phyloP scores from a whole-genome alignment of 2,113 vertebrate species.

The Chascanopsetta lugubris region DNA sequence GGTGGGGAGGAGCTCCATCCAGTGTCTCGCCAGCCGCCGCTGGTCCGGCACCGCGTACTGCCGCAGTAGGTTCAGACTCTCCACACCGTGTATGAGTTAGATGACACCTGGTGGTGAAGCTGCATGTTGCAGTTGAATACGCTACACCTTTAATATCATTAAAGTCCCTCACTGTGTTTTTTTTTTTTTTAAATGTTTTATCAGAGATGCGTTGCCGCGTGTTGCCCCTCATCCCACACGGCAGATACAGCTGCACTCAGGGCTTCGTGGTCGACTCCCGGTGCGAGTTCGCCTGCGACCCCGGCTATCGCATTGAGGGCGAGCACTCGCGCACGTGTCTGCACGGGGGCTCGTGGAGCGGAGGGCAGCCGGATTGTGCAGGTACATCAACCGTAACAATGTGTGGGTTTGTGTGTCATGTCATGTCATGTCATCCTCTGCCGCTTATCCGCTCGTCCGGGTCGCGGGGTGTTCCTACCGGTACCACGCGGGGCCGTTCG shows the following conservation, averaged over 20 bases:
- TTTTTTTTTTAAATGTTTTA: background rate
- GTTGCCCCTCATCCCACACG: slow-evolving; percentile 84
- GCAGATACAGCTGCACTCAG: slow-evolving; percentile 86
- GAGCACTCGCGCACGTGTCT: slow-evolving; percentile 87
- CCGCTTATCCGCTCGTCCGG: no score
- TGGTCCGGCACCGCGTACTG: slow-evolving; percentile 93
- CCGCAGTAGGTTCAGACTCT: slow-evolving; percentile 84
- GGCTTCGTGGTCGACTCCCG: slow-evolving; percentile 89
- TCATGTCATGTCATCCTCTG: no score
- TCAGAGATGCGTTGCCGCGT: slow-evolving; percentile 87
- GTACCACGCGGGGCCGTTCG: no score
- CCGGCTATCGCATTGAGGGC: slow-evolving; percentile 89
- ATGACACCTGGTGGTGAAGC: background rate
- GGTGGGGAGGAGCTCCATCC: slow-evolving; percentile 83
- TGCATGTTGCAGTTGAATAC: no score
- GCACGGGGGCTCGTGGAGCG: slow-evolving; percentile 88
- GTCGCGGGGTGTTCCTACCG: no score
- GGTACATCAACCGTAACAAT: slow-evolving; percentile 54
- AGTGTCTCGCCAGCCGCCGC: slow-evolving; percentile 86
- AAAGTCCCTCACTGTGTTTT: background rate
- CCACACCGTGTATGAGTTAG: no score
- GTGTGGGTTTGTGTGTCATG: slow-evolving; percentile 1
- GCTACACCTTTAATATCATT: no score
- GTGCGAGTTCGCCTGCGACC: slow-evolving; percentile 88
- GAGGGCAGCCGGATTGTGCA: slow-evolving; percentile 88